Conservation (phyloP, 2,797 vertebrate genomes). For the Crocidura indochinensis region DNA sequence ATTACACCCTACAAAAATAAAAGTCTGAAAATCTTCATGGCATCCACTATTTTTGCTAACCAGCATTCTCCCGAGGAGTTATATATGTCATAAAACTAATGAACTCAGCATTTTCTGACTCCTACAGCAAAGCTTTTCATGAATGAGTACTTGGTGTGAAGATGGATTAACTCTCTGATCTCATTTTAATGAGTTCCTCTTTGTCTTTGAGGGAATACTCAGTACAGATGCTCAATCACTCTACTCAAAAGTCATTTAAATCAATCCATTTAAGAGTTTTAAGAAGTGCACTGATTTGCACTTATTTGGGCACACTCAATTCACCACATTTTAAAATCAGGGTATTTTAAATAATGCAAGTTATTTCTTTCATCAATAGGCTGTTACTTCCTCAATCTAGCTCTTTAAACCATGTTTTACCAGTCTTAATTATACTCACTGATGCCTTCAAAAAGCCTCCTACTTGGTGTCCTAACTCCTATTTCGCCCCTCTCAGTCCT, state of each 20-base stretch:
- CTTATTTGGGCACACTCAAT: slow-evolving; percentile 62
- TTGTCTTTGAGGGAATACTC: slow-evolving; percentile 68
- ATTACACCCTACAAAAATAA: slow-evolving; percentile 60
- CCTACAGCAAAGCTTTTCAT: slow-evolving; percentile 63
- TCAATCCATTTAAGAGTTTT: slow-evolving; percentile 64
- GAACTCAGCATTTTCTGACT: slow-evolving; percentile 77
- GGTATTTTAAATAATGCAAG: slow-evolving; percentile 61
- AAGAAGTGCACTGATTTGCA: slow-evolving; percentile 49
- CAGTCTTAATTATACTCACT: neutral
- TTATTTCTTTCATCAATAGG: neutral
- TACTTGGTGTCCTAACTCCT: neutral
- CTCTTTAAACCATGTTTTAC: neutral
- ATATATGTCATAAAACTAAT: slow-evolving; percentile 62
- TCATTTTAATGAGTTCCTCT: slow-evolving; percentile 81
- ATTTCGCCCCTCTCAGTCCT: neutral
- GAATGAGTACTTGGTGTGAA: slow-evolving; percentile 72
- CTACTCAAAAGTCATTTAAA: slow-evolving; percentile 47
- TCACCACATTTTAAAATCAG: slow-evolving; percentile 65
- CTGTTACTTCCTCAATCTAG: neutral
- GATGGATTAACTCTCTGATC: slow-evolving; percentile 79
- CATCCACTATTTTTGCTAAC: slow-evolving; percentile 15
- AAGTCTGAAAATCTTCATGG: slow-evolving; percentile 51
- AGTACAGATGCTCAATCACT: slow-evolving; percentile 65
- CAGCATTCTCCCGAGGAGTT: slow-evolving; percentile 54
- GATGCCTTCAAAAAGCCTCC: neutral